These are phyloP conservation scores for Chymomyza amoena DNA, from an alignment of 2,888 invertebrate species.

Conservation along the genomic window DNA sequence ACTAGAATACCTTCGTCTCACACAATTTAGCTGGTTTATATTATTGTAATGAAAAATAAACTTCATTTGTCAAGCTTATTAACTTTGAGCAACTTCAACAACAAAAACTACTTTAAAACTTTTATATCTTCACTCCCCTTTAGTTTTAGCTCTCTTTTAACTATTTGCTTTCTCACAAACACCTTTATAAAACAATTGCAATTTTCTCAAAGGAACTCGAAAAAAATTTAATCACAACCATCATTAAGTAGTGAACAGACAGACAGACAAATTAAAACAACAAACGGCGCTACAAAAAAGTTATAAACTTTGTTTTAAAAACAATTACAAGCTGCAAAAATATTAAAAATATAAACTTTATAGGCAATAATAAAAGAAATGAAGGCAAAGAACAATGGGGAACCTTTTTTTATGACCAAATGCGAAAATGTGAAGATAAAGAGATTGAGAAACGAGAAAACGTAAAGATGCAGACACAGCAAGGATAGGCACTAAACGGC, in stretches of 20 bases:
- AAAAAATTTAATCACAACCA: conserved; percentile 53
- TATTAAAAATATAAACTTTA: conserved; percentile 57
- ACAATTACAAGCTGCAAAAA: conserved; percentile 68
- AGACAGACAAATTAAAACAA: conserved; percentile 69
- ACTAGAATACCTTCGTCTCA: too few species aligned
- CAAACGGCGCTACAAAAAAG: conserved; percentile 42
- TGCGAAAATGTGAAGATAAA: conserved; percentile 59
- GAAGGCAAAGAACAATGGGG: conserved; percentile 39
- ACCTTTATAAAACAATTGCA: not conserved
- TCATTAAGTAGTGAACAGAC: conserved; percentile 69
- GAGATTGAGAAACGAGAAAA: not conserved
- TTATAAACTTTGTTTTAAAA: conserved; percentile 72
- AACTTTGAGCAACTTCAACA: too few species aligned
- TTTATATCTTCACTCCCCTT: too few species aligned
- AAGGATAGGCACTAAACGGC: conserved; percentile 62
- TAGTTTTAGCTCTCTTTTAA: too few species aligned
- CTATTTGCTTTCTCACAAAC: too few species aligned
- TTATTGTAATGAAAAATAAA: too few species aligned
- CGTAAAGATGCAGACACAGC: not conserved
- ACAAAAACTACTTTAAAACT: too few species aligned
- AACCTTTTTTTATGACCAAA: conserved; percentile 71
- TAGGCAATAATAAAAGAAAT: conserved; percentile 54
- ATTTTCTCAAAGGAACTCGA: not conserved
- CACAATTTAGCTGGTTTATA: too few species aligned
- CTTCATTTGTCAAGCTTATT: too few species aligned